phyloP scores from a whole-genome alignment of 1,140 invertebrate genomes.

The Caligus rogercresseyi region DNA sequence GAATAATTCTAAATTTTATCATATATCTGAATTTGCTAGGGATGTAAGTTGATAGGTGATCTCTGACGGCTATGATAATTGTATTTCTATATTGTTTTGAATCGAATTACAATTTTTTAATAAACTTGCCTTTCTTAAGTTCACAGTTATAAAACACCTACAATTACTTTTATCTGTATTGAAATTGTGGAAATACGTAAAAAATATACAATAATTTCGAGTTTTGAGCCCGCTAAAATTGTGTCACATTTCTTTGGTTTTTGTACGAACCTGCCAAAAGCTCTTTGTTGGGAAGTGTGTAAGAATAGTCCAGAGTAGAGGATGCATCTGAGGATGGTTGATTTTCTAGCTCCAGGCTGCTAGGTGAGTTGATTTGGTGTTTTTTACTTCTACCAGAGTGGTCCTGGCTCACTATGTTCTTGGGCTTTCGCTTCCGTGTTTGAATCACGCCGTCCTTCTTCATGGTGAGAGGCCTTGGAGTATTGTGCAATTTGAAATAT shows the following conservation, averaged over 20 bases:
- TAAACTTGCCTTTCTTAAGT: no score
- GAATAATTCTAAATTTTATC: no score
- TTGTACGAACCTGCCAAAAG: background rate
- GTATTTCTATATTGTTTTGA: background rate
- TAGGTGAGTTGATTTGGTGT: background rate
- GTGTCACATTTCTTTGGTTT: no score
- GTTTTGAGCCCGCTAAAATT: background rate
- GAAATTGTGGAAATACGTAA: background rate
- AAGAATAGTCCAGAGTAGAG: background rate
- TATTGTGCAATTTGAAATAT: conserved; percentile 89
- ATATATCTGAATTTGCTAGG: no score
- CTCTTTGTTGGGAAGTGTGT: background rate
- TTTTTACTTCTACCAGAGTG: background rate
- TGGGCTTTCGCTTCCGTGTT: conserved; percentile 71
- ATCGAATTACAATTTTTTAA: background rate
- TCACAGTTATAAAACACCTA: no score
- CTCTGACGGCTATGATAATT: no score
- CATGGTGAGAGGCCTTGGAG: conserved; percentile 91
- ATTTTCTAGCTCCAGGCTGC: no score
- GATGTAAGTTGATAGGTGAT: no score
- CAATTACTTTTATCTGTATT: background rate
- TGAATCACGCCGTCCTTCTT: conserved; percentile 95
- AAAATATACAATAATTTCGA: background rate
- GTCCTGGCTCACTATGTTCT: background rate
- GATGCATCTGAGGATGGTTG: background rate